A percentile compares a stretch with the other conserved stretches of the same genome.
phyloP scores from a whole-genome alignment of 2,888 invertebrate species.

The Phorcus lineatus region DNA sequence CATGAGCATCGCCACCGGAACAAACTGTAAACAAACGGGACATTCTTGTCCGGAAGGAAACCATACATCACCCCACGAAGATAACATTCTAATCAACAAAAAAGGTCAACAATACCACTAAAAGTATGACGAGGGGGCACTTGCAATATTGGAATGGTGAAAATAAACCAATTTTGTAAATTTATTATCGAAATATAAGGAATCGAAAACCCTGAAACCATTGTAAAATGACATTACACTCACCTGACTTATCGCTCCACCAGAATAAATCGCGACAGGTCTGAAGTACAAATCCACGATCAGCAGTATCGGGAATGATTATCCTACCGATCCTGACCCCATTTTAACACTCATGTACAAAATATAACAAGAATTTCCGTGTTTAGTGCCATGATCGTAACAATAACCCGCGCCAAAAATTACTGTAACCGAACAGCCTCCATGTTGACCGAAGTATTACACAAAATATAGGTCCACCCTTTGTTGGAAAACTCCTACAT shows the following conservation, averaged over 20 bases:
- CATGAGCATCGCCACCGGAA: slow-evolving; percentile 3
- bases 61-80: not conserved
- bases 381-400: slow-evolving; percentile 48
- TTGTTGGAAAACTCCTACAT: not conserved
- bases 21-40: slow-evolving; percentile 25
- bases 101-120: too few species aligned
- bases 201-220: slow-evolving; percentile 19
- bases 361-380: not conserved
- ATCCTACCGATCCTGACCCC: slow-evolving; percentile 11
- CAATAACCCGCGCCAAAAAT: slow-evolving; percentile 71
- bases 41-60: slow-evolving; percentile 12
- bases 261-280: not conserved
- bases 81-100: too few species aligned
- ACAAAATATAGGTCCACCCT: slow-evolving; percentile 23
- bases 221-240: slow-evolving; percentile 33
- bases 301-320: slow-evolving; percentile 7
- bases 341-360: slow-evolving; percentile 19
- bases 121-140: too few species aligned
- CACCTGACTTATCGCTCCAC: slow-evolving; percentile 46
- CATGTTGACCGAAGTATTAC: slow-evolving; percentile 26
- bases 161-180: not conserved
- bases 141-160: not conserved
- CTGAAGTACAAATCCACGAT: not conserved
- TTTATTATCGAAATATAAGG: not conserved
- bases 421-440: slow-evolving; percentile 62